A percentile compares a stretch with the other conserved stretches of the same genome.
Evolutionary conservation across 2,888 invertebrate species (phyloP).

Genomic region (Augochlorella aurata): DNA sequence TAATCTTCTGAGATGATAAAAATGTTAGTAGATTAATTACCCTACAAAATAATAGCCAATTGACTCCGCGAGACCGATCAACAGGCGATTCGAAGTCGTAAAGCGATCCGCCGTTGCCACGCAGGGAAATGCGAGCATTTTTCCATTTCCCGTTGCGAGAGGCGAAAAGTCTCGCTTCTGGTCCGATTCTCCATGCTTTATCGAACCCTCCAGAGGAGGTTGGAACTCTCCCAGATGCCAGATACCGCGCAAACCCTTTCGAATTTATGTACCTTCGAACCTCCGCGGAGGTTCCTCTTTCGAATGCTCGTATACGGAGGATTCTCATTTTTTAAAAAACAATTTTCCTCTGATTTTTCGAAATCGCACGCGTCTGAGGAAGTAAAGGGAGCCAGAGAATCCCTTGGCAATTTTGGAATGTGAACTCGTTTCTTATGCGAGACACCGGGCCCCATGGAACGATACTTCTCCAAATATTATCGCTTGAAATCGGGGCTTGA

Average conservation of each 20-base stretch:
- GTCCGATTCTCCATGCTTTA: background rate
- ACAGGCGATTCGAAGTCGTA: constrained; percentile 1
- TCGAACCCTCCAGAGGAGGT: background rate
- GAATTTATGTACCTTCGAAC: background rate
- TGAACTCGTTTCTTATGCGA: too few species aligned
- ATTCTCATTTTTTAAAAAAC: background rate
- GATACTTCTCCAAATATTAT: too few species aligned
- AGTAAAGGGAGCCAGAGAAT: too few species aligned
- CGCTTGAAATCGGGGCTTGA: too few species aligned
- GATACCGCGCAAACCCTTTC: background rate
- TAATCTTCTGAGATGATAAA: too few species aligned
- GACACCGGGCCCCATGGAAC: too few species aligned
- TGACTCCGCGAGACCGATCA: too few species aligned
- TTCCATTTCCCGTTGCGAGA: background rate
- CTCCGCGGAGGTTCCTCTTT: background rate
- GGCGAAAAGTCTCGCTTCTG: background rate
- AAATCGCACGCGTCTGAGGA: too few species aligned
- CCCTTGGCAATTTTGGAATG: too few species aligned
- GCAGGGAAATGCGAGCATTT: constrained; percentile 23
- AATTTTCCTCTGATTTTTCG: background rate
- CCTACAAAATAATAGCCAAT: too few species aligned
- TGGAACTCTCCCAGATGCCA: background rate
- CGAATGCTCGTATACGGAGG: background rate
- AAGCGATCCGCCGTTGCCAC: background rate
- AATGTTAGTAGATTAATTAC: too few species aligned